Evolutionary conservation across 2,113 vertebrate species (phyloP).

Genomic region (Platysternon megacephalum): DNA sequence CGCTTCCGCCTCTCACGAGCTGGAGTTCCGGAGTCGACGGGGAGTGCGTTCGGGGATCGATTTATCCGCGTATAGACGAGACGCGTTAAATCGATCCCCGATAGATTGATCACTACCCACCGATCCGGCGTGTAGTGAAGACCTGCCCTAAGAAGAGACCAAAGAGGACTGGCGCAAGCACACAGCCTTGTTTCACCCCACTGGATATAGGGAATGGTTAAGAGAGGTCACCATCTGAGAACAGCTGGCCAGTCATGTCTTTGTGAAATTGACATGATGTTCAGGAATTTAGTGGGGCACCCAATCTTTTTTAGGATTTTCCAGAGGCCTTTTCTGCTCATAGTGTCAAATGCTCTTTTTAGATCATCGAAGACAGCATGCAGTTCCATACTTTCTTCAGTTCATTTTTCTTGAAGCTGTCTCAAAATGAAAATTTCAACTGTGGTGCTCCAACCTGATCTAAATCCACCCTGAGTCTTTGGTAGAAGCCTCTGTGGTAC

Average conservation of each 20-base stretch:
- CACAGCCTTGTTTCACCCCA: neutral
- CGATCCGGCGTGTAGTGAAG: too few relatives aligned
- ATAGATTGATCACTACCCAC: too few relatives aligned
- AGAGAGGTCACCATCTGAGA: neutral
- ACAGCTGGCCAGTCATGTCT: neutral
- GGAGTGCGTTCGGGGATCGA: too few relatives aligned
- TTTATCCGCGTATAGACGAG: too few relatives aligned
- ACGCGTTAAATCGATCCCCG: too few relatives aligned
- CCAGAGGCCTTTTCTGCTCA: neutral
- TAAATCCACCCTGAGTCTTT: neutral
- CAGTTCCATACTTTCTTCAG: neutral
- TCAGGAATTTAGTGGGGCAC: neutral
- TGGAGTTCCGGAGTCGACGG: too few relatives aligned
- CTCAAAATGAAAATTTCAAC: neutral
- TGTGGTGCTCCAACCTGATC: neutral
- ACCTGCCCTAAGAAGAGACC: neutral
- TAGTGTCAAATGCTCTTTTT: neutral
- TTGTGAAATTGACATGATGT: neutral
- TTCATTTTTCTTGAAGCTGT: neutral
- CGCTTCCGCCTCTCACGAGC: too few relatives aligned
- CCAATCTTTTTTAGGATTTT: neutral
- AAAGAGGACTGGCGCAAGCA: neutral
- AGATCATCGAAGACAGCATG: neutral
- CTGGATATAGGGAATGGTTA: neutral
- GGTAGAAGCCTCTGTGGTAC: neutral